Evolutionary conservation across 2,113 vertebrate genomes (phyloP).

Genomic region (Sceloporus undulatus): DNA sequence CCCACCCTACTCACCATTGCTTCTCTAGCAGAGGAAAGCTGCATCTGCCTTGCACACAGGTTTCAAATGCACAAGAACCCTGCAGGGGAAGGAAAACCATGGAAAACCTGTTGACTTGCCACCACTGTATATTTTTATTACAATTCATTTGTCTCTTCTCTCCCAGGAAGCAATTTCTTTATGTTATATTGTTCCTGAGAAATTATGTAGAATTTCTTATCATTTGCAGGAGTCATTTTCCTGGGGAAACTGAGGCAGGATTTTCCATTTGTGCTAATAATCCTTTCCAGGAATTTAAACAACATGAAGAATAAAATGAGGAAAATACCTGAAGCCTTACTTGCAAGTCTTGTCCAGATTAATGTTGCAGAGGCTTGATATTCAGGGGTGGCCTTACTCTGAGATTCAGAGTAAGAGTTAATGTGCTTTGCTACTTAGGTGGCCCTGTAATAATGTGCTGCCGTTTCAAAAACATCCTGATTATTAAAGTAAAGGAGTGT

Average conservation of each 20-base stretch:
- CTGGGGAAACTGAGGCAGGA: not conserved
- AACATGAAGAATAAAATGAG: not conserved
- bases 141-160: no score
- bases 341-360: not conserved
- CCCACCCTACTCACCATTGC: no score
- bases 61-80: not conserved
- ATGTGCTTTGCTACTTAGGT: no score
- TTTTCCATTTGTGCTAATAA: not conserved
- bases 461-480: not conserved
- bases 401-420: not conserved
- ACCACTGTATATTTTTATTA: no score
- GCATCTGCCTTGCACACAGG: no score
- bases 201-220: not conserved
- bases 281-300: not conserved
- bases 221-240: not conserved
- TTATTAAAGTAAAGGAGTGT: not conserved
- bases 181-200: not conserved
- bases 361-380: not conserved
- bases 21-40: no score
- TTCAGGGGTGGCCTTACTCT: not conserved
- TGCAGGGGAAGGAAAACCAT: not conserved
- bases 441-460: not conserved
- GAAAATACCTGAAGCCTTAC: not conserved
- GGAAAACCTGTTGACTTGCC: no score
- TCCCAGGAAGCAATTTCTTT: no score